Conservation (phyloP, 2,888 invertebrate genomes). For the Allacma fusca region DNA sequence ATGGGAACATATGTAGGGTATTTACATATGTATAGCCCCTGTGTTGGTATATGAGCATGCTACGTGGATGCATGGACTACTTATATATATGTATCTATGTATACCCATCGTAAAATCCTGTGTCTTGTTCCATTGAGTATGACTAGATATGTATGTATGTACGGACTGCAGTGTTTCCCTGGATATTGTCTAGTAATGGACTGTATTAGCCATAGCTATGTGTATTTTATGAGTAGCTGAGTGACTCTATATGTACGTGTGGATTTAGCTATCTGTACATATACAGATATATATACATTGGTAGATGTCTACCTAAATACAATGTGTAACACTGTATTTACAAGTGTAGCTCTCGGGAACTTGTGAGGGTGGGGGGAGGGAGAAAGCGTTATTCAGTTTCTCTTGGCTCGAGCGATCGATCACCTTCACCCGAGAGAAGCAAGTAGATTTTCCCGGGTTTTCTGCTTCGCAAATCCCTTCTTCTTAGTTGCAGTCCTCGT, state of each 20-base stretch:
- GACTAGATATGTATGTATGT: too few species aligned
- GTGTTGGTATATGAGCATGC: too few species aligned
- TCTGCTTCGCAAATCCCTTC: conserved; percentile 31
- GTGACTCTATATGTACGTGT: too few species aligned
- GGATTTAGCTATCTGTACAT: not conserved
- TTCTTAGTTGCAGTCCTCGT: conserved; percentile 7
- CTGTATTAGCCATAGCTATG: not conserved
- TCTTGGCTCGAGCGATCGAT: conserved; percentile 42
- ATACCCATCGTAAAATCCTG: too few species aligned
- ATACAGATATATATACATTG: not conserved
- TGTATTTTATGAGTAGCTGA: not conserved
- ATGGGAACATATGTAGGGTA: too few species aligned
- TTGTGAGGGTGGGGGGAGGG: conserved; percentile 36
- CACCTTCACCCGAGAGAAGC: conserved; percentile 42
- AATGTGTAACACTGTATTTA: not conserved
- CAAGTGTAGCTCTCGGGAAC: conserved; percentile 16
- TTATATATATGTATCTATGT: too few species aligned
- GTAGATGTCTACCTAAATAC: too few species aligned
- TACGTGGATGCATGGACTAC: too few species aligned
- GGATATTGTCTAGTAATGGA: not conserved
- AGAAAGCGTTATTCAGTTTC: conserved; percentile 33
- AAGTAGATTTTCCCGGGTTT: conserved; percentile 40
- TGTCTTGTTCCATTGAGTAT: too few species aligned
- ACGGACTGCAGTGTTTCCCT: not conserved
- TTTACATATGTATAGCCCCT: too few species aligned